Evolutionary conservation across 37 sponge, comb jelly and placozoan genomes (phyloP), one percentile per base, ranked within the genome.

Genomic region (Chondrosia reniformis): DNA sequence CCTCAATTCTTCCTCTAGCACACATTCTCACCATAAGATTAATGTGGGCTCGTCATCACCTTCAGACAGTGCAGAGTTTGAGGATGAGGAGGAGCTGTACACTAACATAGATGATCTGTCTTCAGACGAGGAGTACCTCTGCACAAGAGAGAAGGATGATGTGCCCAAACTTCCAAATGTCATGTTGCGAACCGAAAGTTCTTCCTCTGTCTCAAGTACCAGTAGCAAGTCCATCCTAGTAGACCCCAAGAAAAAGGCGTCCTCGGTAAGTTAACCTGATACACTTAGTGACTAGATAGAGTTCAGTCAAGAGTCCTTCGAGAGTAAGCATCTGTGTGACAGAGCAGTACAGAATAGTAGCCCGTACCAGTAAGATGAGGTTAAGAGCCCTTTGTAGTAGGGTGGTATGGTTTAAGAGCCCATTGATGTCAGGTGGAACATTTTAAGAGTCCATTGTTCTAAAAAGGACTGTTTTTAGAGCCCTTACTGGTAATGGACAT

Each of bases 81-180:
- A 77, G 42, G 78, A 77, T 58, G 78, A 77, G n/a, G 43, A 46
- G n/a, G 43, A 37, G 22, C n/a, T 25, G 44, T 77, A 27, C 58
- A 77, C 78, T 25, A 37, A 57, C 37, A 77, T 77, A 33, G 78
- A 77, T 58, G 78, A 77, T 33, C 21, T 61, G 17, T 40, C 34
- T 38, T 7, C 72, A 2, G 36, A 34, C 24, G 72, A 69, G 42
- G 66, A 64, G 66, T 33, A 33, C 36, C 36, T 64, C 34, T 4
- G n/a, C 3, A 2, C 3, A 21, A 21, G 10, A 44, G 62, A 74
- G 30, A 6, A 21, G 2, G 61, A 44, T 1, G 27, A 49, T 13
- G 43, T 69, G 2, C 19, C 40, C 1, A 37, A 28, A 28, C 55
- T 75, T 54, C 21, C 9, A 17, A 21, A 46, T 10, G 31, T 28